Evolutionary conservation across 2,797 vertebrate species (phyloP), one percentile per base, ranked within the genome.

Genomic region (Paratrypauchen microcephalus): DNA sequence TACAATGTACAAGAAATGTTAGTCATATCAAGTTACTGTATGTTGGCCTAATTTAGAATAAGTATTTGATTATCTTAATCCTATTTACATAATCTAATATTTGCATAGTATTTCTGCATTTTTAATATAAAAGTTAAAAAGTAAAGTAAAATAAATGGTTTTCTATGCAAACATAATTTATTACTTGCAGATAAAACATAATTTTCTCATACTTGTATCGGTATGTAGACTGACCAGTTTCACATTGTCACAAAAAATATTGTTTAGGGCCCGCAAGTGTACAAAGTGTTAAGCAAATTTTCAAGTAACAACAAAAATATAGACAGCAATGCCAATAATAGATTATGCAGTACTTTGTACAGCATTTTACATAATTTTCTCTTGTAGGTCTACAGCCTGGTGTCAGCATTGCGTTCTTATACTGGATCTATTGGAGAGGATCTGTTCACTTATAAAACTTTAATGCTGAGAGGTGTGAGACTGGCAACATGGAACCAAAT

Each of bases 401-500:
- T 95, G 82, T 91, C 94, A 0, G 88, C 88, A 9, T 93, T 87
- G 59, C 89, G 66, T 78, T 93, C 93, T 72, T 90, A 88, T 70
- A 69, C 81, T 26, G 80, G 71, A 68, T 81, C 86, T 45, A 73
- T 81, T 5, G 87, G 80, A 41, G 76, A 83, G 0, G 75, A 91
- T 56, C 59, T 87, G 50, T 58, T 85, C 79, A 84, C 65, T 30
- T 91, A 93, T 47, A 80, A 91, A 76, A 89, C 82, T 50, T 86
- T 94, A 41, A 93, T 96, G 79, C 89, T 95, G 50, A 87, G 92
- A 75, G 93, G 93, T 0, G 95, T 97, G 56, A 93, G 95, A 59
- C 80, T 97, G 66, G 96, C 96, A 30, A 92, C 95, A 1, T 96
- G 95, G 94, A 97, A 97, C 80, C 95, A 97, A 92, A 96, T 97